Percentiles rank a stretch among this genome's conserved stretches.
phyloP scores from a whole-genome alignment of 2,797 vertebrate species.

The Pelobates cultripes region DNA sequence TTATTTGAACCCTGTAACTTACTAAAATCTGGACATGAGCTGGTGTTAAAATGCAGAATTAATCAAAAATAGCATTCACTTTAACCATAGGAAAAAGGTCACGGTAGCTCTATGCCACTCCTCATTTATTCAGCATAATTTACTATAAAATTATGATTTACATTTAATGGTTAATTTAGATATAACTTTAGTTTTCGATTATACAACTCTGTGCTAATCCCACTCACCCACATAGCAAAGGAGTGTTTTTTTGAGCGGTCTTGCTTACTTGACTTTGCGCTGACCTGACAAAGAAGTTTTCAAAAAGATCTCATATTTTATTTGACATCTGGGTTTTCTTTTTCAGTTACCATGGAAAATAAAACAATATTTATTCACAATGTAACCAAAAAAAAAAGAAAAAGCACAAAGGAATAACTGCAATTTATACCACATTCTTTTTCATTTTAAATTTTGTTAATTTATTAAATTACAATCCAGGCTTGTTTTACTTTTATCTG shows the following conservation, averaged over 20 bases:
- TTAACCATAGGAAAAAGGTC: too few relatives aligned
- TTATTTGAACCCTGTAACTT: too few relatives aligned
- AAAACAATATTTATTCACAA: constrained; percentile 56
- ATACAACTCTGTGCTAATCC: too few relatives aligned
- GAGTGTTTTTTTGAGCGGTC: neutral
- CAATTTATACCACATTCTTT: constrained; percentile 9
- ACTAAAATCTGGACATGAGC: too few relatives aligned
- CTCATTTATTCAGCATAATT: too few relatives aligned
- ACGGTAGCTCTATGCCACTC: too few relatives aligned
- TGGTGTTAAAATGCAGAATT: too few relatives aligned
- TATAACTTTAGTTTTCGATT: too few relatives aligned
- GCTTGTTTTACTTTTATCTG: constrained; percentile 25
- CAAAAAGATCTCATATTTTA: constrained; percentile 22
- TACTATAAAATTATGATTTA: neutral
- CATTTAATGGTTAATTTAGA: neutral
- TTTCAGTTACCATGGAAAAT: constrained; percentile 59
- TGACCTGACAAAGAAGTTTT: neutral
- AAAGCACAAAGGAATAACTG: neutral
- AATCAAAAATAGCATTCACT: too few relatives aligned
- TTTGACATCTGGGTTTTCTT: constrained; percentile 32
- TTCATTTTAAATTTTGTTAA: constrained; percentile 1
- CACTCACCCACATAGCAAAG: neutral
- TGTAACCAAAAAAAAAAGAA: constrained; percentile 23
- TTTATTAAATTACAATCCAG: neutral
- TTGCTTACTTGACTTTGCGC: neutral